These are phyloP conservation scores for Orchestes rusci DNA, from an alignment of 2,888 invertebrate species.

Conservation along the genomic window DNA sequence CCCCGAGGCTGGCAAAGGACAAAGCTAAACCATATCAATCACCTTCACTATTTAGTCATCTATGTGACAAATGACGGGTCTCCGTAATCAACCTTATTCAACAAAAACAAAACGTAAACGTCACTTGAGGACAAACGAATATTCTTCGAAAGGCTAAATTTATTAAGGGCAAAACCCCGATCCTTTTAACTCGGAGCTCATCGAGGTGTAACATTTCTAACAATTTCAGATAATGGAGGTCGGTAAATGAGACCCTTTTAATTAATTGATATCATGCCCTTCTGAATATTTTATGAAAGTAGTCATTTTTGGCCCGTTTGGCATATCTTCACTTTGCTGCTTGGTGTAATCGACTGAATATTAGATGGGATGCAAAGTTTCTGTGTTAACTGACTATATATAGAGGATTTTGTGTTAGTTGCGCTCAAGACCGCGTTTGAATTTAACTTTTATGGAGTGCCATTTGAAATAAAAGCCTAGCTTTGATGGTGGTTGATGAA, in stretches of 20 bases:
- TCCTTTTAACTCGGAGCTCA: slow-evolving; percentile 16
- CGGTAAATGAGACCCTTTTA: slow-evolving; percentile 27
- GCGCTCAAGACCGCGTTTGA: too few relatives aligned
- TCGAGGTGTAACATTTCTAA: slow-evolving; percentile 29
- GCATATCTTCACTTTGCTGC: too few relatives aligned
- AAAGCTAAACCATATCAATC: too few relatives aligned
- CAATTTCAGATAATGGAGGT: slow-evolving; percentile 28
- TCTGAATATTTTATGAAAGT: slow-evolving; percentile 14
- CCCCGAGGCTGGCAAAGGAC: too few relatives aligned
- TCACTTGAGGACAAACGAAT: neutral
- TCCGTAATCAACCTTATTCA: neutral
- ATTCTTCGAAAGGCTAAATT: slow-evolving; percentile 13
- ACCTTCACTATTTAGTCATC: too few relatives aligned
- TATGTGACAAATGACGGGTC: neutral
- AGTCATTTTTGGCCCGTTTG: slow-evolving; percentile 8
- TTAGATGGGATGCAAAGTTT: too few relatives aligned
- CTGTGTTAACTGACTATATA: too few relatives aligned
- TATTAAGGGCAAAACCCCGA: slow-evolving; percentile 14
- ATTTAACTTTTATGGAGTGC: too few relatives aligned
- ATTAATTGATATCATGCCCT: slow-evolving; percentile 19
- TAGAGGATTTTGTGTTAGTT: too few relatives aligned
- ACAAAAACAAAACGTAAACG: slow-evolving; percentile 6
- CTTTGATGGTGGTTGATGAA: too few relatives aligned
- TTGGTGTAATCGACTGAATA: too few relatives aligned
- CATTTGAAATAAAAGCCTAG: too few relatives aligned